Base-by-base conservation (phyloP, 1,140 invertebrate genomes). In the Cyphomyrmex costatus region DNA sequence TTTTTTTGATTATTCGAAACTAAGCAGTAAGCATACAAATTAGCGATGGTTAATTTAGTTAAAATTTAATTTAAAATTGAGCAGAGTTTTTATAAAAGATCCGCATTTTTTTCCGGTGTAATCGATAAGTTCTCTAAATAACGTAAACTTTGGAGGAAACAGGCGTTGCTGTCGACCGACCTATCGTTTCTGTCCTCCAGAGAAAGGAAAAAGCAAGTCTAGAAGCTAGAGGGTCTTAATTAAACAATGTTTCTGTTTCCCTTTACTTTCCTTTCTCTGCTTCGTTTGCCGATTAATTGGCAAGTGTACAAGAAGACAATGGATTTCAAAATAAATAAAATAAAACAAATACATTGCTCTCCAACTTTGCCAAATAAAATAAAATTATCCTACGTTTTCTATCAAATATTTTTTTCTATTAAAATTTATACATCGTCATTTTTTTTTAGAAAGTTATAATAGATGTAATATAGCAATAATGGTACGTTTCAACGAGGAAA, bases 41-140 rank as follows among this genome's bases (percentile, higher is more conserved):
- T 88, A 83, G 88, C 70, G 27, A 76, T n/a, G 46, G 33, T 51
- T 70, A 79, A 86, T 90, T 76, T 68, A 90, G 56, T 86, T 88
- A 88, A 89, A 74, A 63, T 77, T 83, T 33, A 84, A 90, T 68
- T 86, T 88, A 88, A 89, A 74, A 63, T 77, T 83, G 33, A 84
- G 42, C 58, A 65, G 61, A 70, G 51, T 58, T 87, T 51, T 79
- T 74, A 24, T 46, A 30, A 42, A 74, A 86, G 33, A 63, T 85
- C 21, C 53, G n/a, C 61, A 49, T 58, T 73, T 89, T 86, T 61
- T 49, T 82, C 78, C 73, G 21, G 19, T 24, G n/a, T 66, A 80
- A 71, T 36, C 65, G 71, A 51, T 68, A 89, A 90, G 60, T 89
- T 80, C 56, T 87, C 21, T 66, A 66, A 65, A 88, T 76, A 79